A percentile compares a stretch with the other conserved stretches of the same genome.
Evolutionary conservation across 2,888 invertebrate species (phyloP).

Genomic region (Quadroppia sp.): DNA sequence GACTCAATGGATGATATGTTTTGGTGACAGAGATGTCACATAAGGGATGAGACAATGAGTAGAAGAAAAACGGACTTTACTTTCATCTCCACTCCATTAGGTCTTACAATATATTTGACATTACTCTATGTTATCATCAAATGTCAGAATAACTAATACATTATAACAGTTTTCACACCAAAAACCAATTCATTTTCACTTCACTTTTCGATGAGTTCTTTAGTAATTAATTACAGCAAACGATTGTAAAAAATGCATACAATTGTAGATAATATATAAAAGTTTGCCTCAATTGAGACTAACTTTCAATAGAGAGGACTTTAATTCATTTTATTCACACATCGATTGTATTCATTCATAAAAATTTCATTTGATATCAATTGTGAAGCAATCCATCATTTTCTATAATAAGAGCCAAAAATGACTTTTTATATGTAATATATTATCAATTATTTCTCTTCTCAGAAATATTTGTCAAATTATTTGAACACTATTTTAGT

Average conservation of each 20-base stretch:
- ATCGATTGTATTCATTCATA: not conserved
- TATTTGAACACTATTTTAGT: not conserved
- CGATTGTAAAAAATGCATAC: not conserved
- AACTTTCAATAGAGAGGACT: not conserved
- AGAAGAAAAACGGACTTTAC: not conserved
- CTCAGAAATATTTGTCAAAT: not conserved
- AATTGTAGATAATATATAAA: not conserved
- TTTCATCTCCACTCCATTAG: not conserved
- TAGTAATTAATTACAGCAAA: not conserved
- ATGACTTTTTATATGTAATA: not conserved
- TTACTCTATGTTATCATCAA: not conserved
- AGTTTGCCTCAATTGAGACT: too few species aligned
- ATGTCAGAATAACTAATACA: not conserved
- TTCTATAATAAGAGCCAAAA: not conserved
- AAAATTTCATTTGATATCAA: conserved; percentile 18
- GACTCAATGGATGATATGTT: conserved; percentile 1
- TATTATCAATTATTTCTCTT: not conserved
- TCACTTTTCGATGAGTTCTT: conserved; percentile 3
- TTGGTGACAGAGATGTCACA: not conserved
- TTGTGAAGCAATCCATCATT: conserved; percentile 21
- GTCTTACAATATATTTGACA: conserved; percentile 6
- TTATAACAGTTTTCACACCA: not conserved
- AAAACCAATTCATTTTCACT: conserved; percentile 9
- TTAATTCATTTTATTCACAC: not conserved
- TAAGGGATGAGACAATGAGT: not conserved